Evolutionary conservation across 1,140 invertebrate genomes (phyloP).

Genomic region (Stratiolaelaps scimitus): DNA sequence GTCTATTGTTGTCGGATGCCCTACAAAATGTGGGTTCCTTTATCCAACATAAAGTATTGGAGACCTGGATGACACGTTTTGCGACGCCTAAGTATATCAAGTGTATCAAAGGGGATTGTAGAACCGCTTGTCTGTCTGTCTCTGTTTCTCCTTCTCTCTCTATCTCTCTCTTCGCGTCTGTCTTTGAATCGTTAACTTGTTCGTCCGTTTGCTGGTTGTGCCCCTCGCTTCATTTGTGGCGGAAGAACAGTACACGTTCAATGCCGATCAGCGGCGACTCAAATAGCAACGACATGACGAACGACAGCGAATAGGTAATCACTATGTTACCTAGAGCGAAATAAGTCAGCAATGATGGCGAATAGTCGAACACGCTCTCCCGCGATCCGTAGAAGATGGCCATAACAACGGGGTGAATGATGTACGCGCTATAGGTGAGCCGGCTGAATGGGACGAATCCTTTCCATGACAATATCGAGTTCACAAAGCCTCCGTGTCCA

Average conservation of each 20-base stretch:
- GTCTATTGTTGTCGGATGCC: too few species aligned
- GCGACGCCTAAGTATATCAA: too few species aligned
- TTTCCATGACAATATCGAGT: slow-evolving; percentile 41
- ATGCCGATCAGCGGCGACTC: slow-evolving; percentile 41
- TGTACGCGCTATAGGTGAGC: slow-evolving; percentile 43
- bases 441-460: slow-evolving; percentile 41
- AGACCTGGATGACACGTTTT: too few species aligned
- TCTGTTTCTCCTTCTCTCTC: too few species aligned
- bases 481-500: slow-evolving; percentile 45
- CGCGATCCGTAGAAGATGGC: slow-evolving; percentile 36
- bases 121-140: too few species aligned
- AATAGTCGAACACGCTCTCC: slow-evolving; percentile 35
- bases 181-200: too few species aligned
- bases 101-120: too few species aligned
- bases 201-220: too few species aligned
- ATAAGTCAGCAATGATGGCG: slow-evolving; percentile 36
- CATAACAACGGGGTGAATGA: slow-evolving; percentile 41
- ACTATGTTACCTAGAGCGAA: slow-evolving; percentile 38
- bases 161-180: too few species aligned
- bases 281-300: slow-evolving; percentile 40
- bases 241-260: slow-evolving; percentile 37
- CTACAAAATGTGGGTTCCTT: too few species aligned
- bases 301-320: slow-evolving; percentile 38
- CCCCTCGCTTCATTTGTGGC: neutral
- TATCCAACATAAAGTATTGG: too few species aligned